These are phyloP conservation scores for Neolamprologus ventralis DNA, from an alignment of 2,113 vertebrate genomes.

Conservation along the genomic window DNA sequence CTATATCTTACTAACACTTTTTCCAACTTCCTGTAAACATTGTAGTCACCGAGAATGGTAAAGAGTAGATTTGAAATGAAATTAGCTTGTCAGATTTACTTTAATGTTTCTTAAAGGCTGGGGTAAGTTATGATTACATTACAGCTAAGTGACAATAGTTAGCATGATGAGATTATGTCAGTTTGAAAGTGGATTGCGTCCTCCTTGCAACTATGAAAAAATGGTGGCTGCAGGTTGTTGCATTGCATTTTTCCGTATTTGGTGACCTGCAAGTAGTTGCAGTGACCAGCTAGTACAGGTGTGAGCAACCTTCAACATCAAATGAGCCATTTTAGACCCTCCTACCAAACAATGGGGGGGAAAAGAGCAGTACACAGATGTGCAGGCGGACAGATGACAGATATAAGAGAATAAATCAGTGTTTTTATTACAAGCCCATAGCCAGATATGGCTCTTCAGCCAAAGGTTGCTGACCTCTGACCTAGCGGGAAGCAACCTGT, in stretches of 20 bases:
- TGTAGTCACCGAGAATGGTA: not conserved
- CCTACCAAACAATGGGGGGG: not conserved
- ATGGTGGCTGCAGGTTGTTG: not conserved
- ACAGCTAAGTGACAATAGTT: not conserved
- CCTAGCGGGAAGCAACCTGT: not conserved
- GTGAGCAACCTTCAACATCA: not conserved
- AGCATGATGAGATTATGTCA: not conserved
- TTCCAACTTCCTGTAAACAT: not conserved
- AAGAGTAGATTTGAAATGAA: not conserved
- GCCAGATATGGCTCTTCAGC: not conserved
- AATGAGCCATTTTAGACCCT: not conserved
- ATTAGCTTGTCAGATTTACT: not conserved
- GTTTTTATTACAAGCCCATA: not conserved
- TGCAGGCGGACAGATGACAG: not conserved
- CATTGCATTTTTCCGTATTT: not conserved
- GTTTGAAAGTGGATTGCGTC: not conserved
- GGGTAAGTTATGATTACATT: not conserved
- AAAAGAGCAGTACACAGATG: accelerated
- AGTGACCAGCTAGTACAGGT: not conserved
- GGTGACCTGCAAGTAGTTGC: not conserved
- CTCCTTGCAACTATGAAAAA: not conserved
- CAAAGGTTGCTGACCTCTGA: not conserved
- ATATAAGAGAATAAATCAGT: not conserved
- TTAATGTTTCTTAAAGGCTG: not conserved
- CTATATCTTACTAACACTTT: not conserved